A percentile compares a stretch with the other conserved stretches of the same genome.
These are phyloP conservation scores for Nematopogon swammerdamellus DNA, from an alignment of 2,888 invertebrate species.

Conservation along the genomic window DNA sequence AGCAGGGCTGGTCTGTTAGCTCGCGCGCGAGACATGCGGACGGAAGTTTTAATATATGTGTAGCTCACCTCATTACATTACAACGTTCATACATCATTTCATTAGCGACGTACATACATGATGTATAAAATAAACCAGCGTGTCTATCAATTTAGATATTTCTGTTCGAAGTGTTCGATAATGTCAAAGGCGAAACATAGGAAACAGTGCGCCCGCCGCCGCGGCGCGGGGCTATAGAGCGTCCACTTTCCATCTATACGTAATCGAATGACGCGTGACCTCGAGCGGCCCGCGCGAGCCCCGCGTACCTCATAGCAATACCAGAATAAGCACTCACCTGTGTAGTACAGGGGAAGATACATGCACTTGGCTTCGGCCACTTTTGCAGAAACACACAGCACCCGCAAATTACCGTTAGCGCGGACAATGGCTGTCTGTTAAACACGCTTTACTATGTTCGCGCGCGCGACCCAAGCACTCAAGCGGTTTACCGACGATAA, in stretches of 20 bases:
- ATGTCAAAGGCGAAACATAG: no score
- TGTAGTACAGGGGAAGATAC: conserved; percentile 56
- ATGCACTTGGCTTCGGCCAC: conserved; percentile 56
- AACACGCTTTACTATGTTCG: conserved; percentile 20
- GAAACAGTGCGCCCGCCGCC: no score
- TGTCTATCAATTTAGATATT: no score
- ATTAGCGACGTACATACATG: no score
- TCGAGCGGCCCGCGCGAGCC: conserved; percentile 11
- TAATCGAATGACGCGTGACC: conserved; percentile 25
- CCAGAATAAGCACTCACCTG: conserved; percentile 31
- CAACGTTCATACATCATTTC: no score
- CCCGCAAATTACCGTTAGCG: conserved; percentile 47
- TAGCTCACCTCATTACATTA: no score
- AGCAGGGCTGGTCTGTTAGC: no score
- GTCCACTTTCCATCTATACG: conserved; percentile 38
- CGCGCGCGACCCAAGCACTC: conserved; percentile 15
- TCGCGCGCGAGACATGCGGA: no score
- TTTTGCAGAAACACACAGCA: conserved; percentile 47
- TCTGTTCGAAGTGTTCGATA: no score
- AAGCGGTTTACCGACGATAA: conserved; percentile 4
- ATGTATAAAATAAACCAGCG: no score
- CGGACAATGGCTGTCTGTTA: conserved; percentile 44
- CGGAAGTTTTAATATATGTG: no score
- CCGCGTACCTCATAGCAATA: conserved; percentile 13
- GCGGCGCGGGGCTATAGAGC: no score